A percentile compares a stretch with the other conserved stretches of the same genome.
These are phyloP conservation scores for Alosa alosa DNA, from an alignment of 2,113 vertebrate species.

Conservation along the genomic window DNA sequence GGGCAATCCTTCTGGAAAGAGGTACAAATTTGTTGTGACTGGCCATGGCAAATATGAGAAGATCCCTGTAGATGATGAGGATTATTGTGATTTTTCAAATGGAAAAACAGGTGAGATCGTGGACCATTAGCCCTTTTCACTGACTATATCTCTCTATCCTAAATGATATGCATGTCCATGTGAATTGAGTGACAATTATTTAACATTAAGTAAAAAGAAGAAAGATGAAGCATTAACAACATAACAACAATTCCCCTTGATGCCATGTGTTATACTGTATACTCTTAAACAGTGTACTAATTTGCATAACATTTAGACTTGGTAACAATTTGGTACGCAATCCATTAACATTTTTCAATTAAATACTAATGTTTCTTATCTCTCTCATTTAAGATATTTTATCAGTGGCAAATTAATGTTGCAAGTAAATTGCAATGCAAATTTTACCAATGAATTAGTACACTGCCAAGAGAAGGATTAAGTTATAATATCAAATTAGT, in stretches of 20 bases:
- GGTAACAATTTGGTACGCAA: neutral
- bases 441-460: slow-evolving; percentile 3
- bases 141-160: neutral
- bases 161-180: neutral
- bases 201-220: neutral
- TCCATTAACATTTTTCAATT: neutral
- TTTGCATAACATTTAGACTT: neutral
- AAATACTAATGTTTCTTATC: neutral
- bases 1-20: slow-evolving; percentile 74
- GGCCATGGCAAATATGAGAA: slow-evolving; percentile 96
- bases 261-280: neutral
- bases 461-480: neutral
- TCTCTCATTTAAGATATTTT: neutral
- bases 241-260: neutral
- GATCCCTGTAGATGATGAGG: slow-evolving; percentile 69
- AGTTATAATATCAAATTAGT: neutral
- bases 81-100: slow-evolving; percentile 51
- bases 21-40: slow-evolving; percentile 86
- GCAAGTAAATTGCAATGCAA: neutral
- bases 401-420: neutral
- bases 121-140: neutral
- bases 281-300: neutral
- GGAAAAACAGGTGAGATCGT: slow-evolving; percentile 56
- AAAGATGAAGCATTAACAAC: neutral
- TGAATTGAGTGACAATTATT: neutral